Percentiles rank a stretch among this genome's conserved stretches.
phyloP scores from a whole-genome alignment of 2,797 vertebrate species.

The Diplodus puntazzo region DNA sequence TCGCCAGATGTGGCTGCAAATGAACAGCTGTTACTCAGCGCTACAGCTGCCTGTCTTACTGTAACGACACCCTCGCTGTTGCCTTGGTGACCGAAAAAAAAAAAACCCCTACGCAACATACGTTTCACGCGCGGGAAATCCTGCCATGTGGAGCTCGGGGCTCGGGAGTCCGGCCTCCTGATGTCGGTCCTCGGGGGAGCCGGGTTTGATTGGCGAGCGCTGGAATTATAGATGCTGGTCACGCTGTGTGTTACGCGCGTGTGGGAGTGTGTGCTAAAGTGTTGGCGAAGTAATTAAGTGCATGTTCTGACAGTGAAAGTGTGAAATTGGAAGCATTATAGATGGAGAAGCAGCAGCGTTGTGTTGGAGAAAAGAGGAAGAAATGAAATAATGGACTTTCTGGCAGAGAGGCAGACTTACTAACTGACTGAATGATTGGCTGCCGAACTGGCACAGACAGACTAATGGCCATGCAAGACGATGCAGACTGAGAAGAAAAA shows the following conservation, averaged over 20 bases:
- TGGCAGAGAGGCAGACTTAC: conserved; percentile 29
- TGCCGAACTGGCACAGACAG: conserved; percentile 49
- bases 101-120: conserved; percentile 5
- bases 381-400: conserved; percentile 54
- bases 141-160: conserved; percentile 8
- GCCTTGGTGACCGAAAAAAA: conserved; percentile 61
- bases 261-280: conserved; percentile 37
- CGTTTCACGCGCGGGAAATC: conserved; percentile 22
- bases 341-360: conserved; percentile 27
- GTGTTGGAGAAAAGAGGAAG: conserved; percentile 30
- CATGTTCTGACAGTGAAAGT: conserved; percentile 64
- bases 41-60: conserved; percentile 72
- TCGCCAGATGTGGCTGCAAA: conserved; percentile 83
- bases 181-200: background rate
- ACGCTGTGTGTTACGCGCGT: conserved; percentile 6
- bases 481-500: conserved; percentile 15
- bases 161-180: conserved; percentile 1
- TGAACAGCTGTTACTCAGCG: conserved; percentile 80
- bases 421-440: conserved; percentile 35
- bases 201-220: conserved; percentile 21
- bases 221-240: conserved; percentile 29
- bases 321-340: conserved; percentile 67
- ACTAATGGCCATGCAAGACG: conserved; percentile 3
- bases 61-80: conserved; percentile 50
- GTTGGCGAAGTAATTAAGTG: conserved; percentile 61